A percentile compares a stretch with the other conserved stretches of the same genome.
phyloP scores from a whole-genome alignment of 1,140 invertebrate species.

The Acromyrmex echinatior region DNA sequence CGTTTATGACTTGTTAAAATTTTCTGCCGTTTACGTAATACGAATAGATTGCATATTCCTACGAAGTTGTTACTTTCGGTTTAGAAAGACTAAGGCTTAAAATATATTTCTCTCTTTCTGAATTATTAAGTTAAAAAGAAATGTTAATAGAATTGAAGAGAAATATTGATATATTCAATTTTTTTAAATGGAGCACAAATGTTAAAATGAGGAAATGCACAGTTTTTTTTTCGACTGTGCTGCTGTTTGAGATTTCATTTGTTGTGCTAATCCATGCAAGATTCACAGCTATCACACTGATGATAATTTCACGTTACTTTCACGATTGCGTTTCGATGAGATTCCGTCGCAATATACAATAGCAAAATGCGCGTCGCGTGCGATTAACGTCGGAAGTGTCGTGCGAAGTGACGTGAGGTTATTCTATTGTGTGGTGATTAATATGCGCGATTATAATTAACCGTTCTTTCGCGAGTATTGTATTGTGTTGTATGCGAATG shows the following conservation, averaged over 20 bases:
- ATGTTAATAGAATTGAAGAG: too few species aligned
- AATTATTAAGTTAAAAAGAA: too few species aligned
- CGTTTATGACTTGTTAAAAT: too few species aligned
- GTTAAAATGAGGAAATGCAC: too few species aligned
- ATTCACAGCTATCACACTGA: not conserved
- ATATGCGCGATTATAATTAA: conserved; percentile 8
- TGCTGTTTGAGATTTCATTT: not conserved
- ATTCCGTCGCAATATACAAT: not conserved
- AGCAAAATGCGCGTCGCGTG: not conserved
- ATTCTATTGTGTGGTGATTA: not conserved
- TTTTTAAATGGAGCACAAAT: too few species aligned
- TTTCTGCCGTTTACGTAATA: too few species aligned
- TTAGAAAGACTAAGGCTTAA: too few species aligned
- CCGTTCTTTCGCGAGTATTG: not conserved
- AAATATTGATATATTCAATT: too few species aligned
- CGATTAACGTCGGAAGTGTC: conserved; percentile 15
- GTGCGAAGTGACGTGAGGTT: not conserved
- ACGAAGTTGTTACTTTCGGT: too few species aligned
- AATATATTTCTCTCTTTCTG: too few species aligned
- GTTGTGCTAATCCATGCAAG: not conserved
- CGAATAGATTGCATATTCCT: too few species aligned
- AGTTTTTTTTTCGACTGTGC: too few species aligned
- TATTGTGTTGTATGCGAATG: not conserved
- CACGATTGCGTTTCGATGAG: not conserved
- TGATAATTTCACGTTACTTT: not conserved